Base-by-base conservation (phyloP, 2,797 vertebrate species). In the Hyperoplus immaculatus region DNA sequence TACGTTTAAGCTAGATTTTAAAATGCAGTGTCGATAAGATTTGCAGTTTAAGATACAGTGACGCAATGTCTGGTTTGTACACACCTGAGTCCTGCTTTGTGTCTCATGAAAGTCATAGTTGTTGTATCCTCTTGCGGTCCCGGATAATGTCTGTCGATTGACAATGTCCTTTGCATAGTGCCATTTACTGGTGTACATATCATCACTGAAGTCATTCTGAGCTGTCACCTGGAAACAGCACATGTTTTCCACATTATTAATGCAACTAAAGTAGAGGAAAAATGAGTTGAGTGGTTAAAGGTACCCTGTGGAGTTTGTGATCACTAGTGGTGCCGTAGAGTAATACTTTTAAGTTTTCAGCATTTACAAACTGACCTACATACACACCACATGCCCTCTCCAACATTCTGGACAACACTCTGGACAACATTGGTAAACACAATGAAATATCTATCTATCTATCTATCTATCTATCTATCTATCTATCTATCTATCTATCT, bases 161-260 rank as follows among this genome's bases (percentile, higher is more conserved):
- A 88, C 71, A 11, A 79, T 73, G 0, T 91, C 49, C 63, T 96
- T 97, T 43, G 90, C 78, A 0, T 98, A 98, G 65, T 97, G 95
- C 97, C 97, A 99, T 53, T 84, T 94, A 71, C 97, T 99, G 62
- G 92, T 80, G 82, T 95, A 98, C 91, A 94, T 95, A 59, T 98
- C 96, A 6, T 97, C 95, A 77, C 90, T 97, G 87, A 97, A 97
- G 85, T 98, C 96, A 84, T 96, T 97, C 85, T 97, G 92, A 79
- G 93, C 91, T 91, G 94, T 95, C 58, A 96, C 96, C 98, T 99
- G 81, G 7, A 3, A 75, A 65, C 2, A 62, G 14, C n/a, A 64
- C 0, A 71, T 1, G 3, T 49, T n/a, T 29, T 29, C 29, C 29
- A 29, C 29, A 29, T 29, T 29, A 29, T 29, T 29, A 29, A 29